phyloP scores from a whole-genome alignment of 2,888 invertebrate genomes.

The Monopis laevigella region DNA sequence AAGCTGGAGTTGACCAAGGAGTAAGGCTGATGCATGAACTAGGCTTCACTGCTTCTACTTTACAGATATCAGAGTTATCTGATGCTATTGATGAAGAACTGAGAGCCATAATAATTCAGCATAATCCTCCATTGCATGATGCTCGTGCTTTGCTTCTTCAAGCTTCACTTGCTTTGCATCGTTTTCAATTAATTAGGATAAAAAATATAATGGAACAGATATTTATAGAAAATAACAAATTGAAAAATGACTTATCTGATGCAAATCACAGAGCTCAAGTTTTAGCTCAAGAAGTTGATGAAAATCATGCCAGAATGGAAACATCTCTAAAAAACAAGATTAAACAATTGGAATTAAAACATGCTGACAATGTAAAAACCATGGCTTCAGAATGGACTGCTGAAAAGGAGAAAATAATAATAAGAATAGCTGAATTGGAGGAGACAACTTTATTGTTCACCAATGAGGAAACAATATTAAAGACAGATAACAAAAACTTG shows the following conservation, averaged over 20 bases:
- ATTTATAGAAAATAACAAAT: slow-evolving; percentile 80
- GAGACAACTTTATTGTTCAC: slow-evolving; percentile 71
- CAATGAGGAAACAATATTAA: slow-evolving; percentile 73
- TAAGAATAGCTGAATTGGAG: slow-evolving; percentile 69
- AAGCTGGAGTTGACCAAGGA: slow-evolving; percentile 72
- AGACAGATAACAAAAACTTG: slow-evolving; percentile 68
- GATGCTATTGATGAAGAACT: slow-evolving; percentile 76
- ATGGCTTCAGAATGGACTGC: slow-evolving; percentile 73
- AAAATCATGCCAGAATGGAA: slow-evolving; percentile 86
- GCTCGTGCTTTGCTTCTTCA: slow-evolving; percentile 47
- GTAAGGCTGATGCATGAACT: slow-evolving; percentile 72
- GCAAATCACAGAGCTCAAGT: slow-evolving; percentile 83
- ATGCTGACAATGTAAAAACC: slow-evolving; percentile 78
- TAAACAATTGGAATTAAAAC: slow-evolving; percentile 77
- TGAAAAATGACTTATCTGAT: slow-evolving; percentile 80
- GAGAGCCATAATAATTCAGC: slow-evolving; percentile 25
- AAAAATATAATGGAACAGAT: slow-evolving; percentile 72
- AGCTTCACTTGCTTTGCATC: slow-evolving; percentile 73
- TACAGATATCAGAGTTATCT: slow-evolving; percentile 71
- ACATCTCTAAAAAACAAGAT: slow-evolving; percentile 76
- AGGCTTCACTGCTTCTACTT: slow-evolving; percentile 69
- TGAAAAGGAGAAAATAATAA: slow-evolving; percentile 79
- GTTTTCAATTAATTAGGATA: slow-evolving; percentile 71
- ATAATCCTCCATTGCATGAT: slow-evolving; percentile 25
- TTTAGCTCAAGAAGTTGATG: slow-evolving; percentile 91